Conservation (phyloP, 2,113 vertebrate genomes). For the Hiodon tergisus region DNA sequence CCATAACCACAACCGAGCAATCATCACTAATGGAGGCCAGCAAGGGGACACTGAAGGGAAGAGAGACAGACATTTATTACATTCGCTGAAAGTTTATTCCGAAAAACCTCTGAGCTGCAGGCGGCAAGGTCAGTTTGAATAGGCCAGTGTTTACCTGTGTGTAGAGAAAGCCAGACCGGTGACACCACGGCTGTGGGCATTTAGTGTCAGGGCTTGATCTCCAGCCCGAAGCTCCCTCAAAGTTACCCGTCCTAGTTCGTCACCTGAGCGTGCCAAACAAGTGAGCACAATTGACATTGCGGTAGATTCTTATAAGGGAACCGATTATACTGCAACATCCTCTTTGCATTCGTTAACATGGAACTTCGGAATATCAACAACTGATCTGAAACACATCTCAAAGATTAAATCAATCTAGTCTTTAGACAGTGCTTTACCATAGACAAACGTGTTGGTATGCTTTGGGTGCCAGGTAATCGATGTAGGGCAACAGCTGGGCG, state of each 20-base stretch:
- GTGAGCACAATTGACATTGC: neutral
- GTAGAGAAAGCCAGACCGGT: constrained; percentile 76
- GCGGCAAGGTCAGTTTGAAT: neutral
- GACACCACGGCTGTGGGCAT: constrained; percentile 69
- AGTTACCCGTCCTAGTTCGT: constrained; percentile 78
- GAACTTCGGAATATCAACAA: neutral
- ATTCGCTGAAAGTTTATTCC: too few relatives aligned
- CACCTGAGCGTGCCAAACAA: constrained; percentile 59
- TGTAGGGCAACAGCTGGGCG: constrained; percentile 70
- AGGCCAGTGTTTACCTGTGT: constrained; percentile 68
- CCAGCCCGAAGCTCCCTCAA: constrained; percentile 73
- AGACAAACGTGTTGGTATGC: constrained; percentile 73
- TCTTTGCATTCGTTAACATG: neutral
- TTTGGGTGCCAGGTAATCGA: constrained; percentile 83
- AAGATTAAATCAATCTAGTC: too few relatives aligned
- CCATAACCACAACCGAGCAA: constrained; percentile 79
- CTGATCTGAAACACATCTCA: neutral
- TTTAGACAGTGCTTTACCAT: constrained; percentile 65
- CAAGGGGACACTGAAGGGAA: constrained; percentile 63
- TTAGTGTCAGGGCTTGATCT: constrained; percentile 50
- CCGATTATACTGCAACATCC: neutral
- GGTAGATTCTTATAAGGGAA: neutral
- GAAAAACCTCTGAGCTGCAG: too few relatives aligned
- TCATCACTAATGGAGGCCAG: constrained; percentile 89
- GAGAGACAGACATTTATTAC: neutral